These are phyloP conservation scores for Adoxophyes honmai DNA, from an alignment of 1,140 invertebrate genomes.

Conservation along the genomic window DNA sequence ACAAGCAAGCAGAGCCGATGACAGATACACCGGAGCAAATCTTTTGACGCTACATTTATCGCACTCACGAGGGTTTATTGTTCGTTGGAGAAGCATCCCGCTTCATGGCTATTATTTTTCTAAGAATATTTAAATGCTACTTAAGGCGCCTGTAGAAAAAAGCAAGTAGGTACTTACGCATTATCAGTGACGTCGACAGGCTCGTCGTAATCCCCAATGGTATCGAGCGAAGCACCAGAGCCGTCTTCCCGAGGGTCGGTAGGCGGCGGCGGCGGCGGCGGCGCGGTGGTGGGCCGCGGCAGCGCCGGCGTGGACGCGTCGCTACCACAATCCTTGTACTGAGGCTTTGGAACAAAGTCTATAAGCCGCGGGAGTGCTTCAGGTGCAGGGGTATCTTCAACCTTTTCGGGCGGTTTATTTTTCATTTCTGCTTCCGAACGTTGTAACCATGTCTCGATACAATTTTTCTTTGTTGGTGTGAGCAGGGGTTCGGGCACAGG, in stretches of 20 bases:
- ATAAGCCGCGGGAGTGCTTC: conserved; percentile 80
- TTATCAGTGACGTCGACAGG: conserved; percentile 62
- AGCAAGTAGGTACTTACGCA: conserved; percentile 45
- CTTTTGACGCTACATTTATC: conserved; percentile 33
- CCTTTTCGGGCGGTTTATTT: conserved; percentile 49
- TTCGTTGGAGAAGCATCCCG: conserved; percentile 16
- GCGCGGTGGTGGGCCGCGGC: conserved; percentile 48
- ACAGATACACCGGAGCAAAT: conserved; percentile 32
- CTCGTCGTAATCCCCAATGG: conserved; percentile 83
- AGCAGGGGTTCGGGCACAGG: conserved; percentile 55
- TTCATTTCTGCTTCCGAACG: conserved; percentile 71
- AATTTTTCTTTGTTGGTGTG: conserved; percentile 73
- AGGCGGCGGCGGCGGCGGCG: conserved; percentile 49
- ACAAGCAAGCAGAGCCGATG: conserved; percentile 29
- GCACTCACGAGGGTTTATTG: conserved; percentile 23
- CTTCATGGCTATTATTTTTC: neutral
- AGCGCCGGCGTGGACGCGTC: conserved; percentile 34
- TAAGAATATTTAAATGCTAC: too few species aligned
- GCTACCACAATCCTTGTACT: conserved; percentile 57
- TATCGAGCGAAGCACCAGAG: conserved; percentile 77
- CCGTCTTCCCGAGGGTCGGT: conserved; percentile 67
- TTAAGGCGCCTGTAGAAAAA: too few species aligned
- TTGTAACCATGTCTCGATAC: conserved; percentile 74
- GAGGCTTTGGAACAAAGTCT: conserved; percentile 82
- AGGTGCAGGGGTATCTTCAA: conserved; percentile 49